Conservation (phyloP, 2,797 vertebrate species). For the Enteromius trimaculatus region DNA sequence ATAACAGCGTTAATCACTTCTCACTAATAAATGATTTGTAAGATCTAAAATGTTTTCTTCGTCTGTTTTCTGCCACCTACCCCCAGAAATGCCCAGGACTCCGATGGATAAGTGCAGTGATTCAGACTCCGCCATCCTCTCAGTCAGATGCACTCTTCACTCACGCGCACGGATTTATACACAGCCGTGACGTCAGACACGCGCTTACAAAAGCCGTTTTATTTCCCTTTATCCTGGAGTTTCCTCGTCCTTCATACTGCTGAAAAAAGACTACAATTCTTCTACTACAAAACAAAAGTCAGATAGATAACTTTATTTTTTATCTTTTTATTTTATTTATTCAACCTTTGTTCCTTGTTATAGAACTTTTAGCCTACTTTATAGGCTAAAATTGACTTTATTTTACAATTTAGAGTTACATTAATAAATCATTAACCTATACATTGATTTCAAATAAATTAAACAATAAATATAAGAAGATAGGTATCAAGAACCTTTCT, state of each 20-base stretch:
- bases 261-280: neutral
- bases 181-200: conserved; percentile 12
- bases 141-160: neutral
- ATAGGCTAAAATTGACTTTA: no score
- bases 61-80: conserved; percentile 67
- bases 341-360: neutral
- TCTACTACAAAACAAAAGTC: neutral
- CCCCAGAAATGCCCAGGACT: conserved; percentile 78
- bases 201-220: neutral
- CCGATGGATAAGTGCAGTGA: conserved; percentile 78
- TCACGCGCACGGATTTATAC: neutral
- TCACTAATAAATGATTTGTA: neutral
- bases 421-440: neutral
- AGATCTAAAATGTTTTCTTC: neutral
- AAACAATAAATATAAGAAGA: neutral
- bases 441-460: neutral
- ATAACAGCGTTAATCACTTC: neutral
- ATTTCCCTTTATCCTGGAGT: conserved; percentile 8
- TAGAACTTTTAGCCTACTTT: neutral
- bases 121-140: conserved; percentile 64
- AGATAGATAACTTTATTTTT: no score
- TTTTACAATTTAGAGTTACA: neutral
- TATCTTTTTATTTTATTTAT: neutral
- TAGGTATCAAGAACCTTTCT: neutral
- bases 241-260: neutral